Base-by-base conservation (phyloP, 1,140 invertebrate species). In the Platyura marginata region DNA sequence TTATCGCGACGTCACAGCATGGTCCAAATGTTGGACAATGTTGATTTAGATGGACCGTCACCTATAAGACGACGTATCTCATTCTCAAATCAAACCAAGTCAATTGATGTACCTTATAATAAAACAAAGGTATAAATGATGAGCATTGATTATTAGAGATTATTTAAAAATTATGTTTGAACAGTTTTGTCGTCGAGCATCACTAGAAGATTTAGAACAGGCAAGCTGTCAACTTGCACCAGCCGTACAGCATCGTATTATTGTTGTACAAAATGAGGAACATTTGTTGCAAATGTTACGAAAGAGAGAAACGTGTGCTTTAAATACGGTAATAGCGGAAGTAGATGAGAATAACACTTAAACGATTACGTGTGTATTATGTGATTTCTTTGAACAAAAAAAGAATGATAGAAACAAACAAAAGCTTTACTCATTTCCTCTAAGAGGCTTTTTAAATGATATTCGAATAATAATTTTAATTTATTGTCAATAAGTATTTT, bases 141-240 rank as follows among this genome's bases (percentile, higher is more conserved):
- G 19, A 18, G 33, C 15, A 21, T 3, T 38, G 16, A 23, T 33
- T 16, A 15, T 32, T 23, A 3, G n/a, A 15, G 29, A 35, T 22
- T 23, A 23, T 40, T 25, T 25, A 41, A 21, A n/a, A 8, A n/a
- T n/a, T n/a, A n/a, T n/a, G n/a, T n/a, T n/a, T n/a, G n/a, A n/a
- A n/a, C 16, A 61, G 58, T 58, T 61, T 54, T 40, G 75, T 2
- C 64, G 80, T 18, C 68, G 79, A 19, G 77, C 79, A 11, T 81
- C 78, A 11, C 54, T 84, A 35, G 81, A 86, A 51, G 79, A 84
- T 50, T 59, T 86, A 41, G 81, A 84, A 54, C 74, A 79, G 47
- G 72, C 75, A 51, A 71, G 78, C 1, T 86, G 81, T 57, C 75
- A 78, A 33, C 58, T 88, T 42, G 72, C 77, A 15, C 83, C 83